Conservation (phyloP, 1,140 invertebrate genomes). For the Nephotettix cincticeps region DNA sequence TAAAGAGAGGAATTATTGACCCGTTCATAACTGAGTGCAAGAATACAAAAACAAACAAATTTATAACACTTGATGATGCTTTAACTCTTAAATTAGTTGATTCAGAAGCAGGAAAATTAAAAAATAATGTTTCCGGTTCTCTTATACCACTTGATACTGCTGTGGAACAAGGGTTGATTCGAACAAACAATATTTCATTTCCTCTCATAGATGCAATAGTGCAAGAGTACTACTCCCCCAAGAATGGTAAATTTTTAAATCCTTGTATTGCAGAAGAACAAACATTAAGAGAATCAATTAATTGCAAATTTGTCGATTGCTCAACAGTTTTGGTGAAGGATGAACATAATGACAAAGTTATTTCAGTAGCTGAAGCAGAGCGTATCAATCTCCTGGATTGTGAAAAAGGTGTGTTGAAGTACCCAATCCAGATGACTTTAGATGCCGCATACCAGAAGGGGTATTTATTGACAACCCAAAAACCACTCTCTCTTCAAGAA, state of each 20-base stretch:
- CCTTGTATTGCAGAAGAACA: slow-evolving; percentile 74
- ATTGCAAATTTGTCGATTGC: slow-evolving; percentile 69
- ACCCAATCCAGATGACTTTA: slow-evolving; percentile 65
- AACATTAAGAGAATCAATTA: slow-evolving; percentile 68
- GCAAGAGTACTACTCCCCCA: slow-evolving; percentile 74
- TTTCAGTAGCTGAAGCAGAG: slow-evolving; percentile 68
- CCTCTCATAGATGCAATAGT: slow-evolving; percentile 73
- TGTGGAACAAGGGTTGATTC: slow-evolving; percentile 64
- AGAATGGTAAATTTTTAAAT: slow-evolving; percentile 76
- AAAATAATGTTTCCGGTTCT: slow-evolving; percentile 64
- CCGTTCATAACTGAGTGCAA: slow-evolving; percentile 79
- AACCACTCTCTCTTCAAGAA: slow-evolving; percentile 82
- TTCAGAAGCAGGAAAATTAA: slow-evolving; percentile 63
- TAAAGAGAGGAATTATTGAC: slow-evolving; percentile 77
- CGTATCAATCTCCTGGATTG: slow-evolving; percentile 68
- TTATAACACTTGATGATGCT: slow-evolving; percentile 67
- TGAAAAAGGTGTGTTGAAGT: slow-evolving; percentile 63
- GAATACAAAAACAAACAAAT: slow-evolving; percentile 68
- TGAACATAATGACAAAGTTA: slow-evolving; percentile 63
- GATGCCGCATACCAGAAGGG: slow-evolving; percentile 77
- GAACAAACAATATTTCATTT: slow-evolving; percentile 67
- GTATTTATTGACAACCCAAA: slow-evolving; percentile 70
- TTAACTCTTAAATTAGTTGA: slow-evolving; percentile 66
- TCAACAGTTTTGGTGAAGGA: slow-evolving; percentile 70
- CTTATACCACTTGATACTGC: slow-evolving; percentile 68